Conservation (phyloP, 2,888 invertebrate genomes). For the Caenorhabditis uteleia region DNA sequence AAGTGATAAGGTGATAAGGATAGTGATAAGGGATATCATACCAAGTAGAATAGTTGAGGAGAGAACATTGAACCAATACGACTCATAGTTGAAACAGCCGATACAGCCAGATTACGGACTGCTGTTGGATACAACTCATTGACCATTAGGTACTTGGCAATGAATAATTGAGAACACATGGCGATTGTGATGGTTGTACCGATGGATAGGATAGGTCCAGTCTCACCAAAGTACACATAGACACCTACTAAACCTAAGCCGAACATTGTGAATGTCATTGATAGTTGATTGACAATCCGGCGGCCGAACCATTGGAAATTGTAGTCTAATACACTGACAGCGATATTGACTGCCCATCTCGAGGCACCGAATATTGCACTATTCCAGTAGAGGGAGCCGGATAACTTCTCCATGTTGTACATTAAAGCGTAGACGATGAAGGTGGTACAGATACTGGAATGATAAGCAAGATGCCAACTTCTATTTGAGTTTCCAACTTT, state of each 20-base stretch:
- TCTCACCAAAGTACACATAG: slow-evolving; percentile 13
- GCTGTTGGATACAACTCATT: slow-evolving; percentile 59
- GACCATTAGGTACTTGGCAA: slow-evolving; percentile 44
- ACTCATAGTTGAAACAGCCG: slow-evolving; percentile 48
- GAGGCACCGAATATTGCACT: slow-evolving; percentile 31
- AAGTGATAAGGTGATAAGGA: background rate
- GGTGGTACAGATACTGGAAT: slow-evolving; percentile 27
- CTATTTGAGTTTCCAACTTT: too few relatives aligned
- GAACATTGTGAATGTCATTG: slow-evolving; percentile 35
- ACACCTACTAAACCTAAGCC: slow-evolving; percentile 11
- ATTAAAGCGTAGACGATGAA: slow-evolving; percentile 31
- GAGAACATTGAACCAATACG: slow-evolving; percentile 57
- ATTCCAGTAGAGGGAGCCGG: slow-evolving; percentile 39
- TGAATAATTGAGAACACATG: slow-evolving; percentile 47
- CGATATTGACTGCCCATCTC: slow-evolving; percentile 50
- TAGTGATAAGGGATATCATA: slow-evolving; percentile 3
- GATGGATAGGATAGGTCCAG: slow-evolving; percentile 24
- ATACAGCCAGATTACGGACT: slow-evolving; percentile 57
- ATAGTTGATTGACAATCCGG: slow-evolving; percentile 41
- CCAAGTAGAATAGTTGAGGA: slow-evolving; percentile 59
- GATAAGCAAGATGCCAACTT: too few relatives aligned
- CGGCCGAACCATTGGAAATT: slow-evolving; percentile 45
- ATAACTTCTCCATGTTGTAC: slow-evolving; percentile 41
- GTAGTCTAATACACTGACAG: slow-evolving; percentile 48
- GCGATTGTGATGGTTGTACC: slow-evolving; percentile 47